Conservation (phyloP, 2,797 vertebrate species). For the Cirrhinus mrigala region DNA sequence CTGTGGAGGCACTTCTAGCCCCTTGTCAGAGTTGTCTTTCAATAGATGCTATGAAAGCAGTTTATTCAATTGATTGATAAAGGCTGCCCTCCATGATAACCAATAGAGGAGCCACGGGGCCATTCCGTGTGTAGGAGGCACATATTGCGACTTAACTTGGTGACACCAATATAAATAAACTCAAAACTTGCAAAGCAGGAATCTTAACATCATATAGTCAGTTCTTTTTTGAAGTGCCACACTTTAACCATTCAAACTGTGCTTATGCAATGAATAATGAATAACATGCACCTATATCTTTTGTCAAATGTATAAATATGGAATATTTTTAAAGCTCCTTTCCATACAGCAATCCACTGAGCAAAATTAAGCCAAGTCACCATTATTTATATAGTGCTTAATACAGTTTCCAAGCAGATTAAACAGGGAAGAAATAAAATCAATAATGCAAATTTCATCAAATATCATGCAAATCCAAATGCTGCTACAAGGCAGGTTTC, state of each 20-base stretch:
- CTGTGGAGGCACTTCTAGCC: constrained; percentile 55
- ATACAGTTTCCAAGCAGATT: neutral
- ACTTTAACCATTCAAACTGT: neutral
- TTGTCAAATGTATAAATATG: neutral
- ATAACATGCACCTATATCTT: neutral
- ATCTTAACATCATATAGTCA: neutral
- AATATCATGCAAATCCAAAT: neutral
- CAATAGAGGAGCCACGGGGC: constrained; percentile 51
- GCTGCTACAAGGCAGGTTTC: neutral
- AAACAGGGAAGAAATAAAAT: neutral
- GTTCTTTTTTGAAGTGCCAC: neutral
- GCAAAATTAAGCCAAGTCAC: neutral
- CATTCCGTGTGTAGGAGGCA: constrained; percentile 11
- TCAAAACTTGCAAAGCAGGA: neutral
- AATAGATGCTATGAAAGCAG: constrained; percentile 64
- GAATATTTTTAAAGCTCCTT: neutral
- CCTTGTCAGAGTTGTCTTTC: constrained; percentile 57
- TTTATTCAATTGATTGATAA: constrained; percentile 69
- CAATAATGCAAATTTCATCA: neutral
- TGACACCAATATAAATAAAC: constrained; percentile 14
- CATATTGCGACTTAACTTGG: constrained; percentile 28
- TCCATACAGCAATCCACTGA: neutral
- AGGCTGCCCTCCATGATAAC: constrained; percentile 61
- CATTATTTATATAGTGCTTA: neutral
- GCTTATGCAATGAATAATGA: neutral